These are phyloP conservation scores for Punctoribates punctum DNA, from an alignment of 2,888 invertebrate genomes.

Conservation along the genomic window DNA sequence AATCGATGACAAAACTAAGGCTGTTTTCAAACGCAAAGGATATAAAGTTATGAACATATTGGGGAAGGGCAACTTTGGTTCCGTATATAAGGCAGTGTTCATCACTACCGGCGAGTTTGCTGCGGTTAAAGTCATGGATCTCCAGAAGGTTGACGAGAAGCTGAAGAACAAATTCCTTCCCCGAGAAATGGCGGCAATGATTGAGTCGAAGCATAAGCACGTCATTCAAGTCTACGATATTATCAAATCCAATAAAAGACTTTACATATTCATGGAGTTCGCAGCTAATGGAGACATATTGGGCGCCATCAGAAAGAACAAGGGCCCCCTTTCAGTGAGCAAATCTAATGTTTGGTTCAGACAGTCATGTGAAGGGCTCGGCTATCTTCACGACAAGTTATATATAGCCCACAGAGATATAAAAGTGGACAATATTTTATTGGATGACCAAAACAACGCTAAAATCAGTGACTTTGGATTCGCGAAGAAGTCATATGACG, in stretches of 20 bases:
- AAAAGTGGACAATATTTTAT: conserved; percentile 42
- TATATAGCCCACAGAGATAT: conserved; percentile 42
- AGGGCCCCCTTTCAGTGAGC: no score
- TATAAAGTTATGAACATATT: conserved; percentile 22
- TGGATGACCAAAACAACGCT: background rate
- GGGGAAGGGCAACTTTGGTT: conserved; percentile 24
- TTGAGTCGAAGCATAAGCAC: conserved; percentile 39
- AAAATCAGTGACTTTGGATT: conserved; percentile 43
- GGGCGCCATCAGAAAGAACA: no score
- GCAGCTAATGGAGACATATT: conserved; percentile 54
- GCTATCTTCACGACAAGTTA: no score
- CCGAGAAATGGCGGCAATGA: conserved; percentile 41
- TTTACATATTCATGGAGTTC: conserved; percentile 44
- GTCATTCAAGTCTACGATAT: conserved; percentile 39
- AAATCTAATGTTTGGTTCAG: no score
- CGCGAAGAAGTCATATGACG: background rate
- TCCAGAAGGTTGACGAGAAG: conserved; percentile 31
- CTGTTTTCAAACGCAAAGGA: conserved; percentile 24
- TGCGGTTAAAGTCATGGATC: conserved; percentile 43
- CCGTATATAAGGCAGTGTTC: conserved; percentile 30
- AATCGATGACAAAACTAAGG: conserved; percentile 31
- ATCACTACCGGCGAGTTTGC: background rate
- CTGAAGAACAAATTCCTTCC: conserved; percentile 42
- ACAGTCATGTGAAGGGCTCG: no score
- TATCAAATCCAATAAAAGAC: conserved; percentile 25